phyloP scores from a whole-genome alignment of 2,797 vertebrate species.

The Meriones psammophilus region DNA sequence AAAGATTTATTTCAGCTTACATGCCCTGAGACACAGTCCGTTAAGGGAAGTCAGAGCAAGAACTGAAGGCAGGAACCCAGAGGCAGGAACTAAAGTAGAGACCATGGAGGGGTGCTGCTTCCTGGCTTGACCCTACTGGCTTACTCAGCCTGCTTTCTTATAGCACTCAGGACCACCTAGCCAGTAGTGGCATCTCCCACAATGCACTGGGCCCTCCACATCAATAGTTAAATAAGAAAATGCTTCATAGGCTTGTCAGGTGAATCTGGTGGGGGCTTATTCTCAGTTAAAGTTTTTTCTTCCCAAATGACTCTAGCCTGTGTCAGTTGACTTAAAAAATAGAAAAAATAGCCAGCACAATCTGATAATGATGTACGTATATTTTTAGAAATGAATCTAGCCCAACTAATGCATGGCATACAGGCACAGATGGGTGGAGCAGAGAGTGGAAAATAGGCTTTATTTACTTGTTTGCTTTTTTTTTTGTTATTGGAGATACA shows the following conservation, averaged over 20 bases:
- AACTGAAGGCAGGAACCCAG: neutral
- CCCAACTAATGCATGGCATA: neutral
- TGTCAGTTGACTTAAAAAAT: neutral
- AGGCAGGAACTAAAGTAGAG: neutral
- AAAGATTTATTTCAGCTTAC: neutral
- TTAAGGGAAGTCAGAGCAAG: neutral
- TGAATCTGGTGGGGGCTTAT: neutral
- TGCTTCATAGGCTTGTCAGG: neutral
- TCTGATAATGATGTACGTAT: slow-evolving; percentile 7
- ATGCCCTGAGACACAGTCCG: neutral
- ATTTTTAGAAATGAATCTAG: slow-evolving; percentile 39
- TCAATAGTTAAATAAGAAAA: neutral
- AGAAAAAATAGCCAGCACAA: neutral
- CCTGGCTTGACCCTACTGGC: neutral
- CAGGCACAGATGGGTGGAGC: neutral
- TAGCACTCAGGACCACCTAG: neutral
- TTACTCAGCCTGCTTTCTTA: neutral
- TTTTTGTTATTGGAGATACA: slow-evolving; percentile 13
- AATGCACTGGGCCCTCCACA: neutral
- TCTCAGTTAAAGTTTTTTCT: neutral
- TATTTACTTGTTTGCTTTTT: neutral
- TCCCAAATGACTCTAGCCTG: neutral
- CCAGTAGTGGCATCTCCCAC: neutral
- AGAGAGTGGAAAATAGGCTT: neutral
- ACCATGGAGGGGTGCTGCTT: neutral